A percentile compares a stretch with the other conserved stretches of the same genome.
Conservation (phyloP, 2,113 vertebrate species). For the Lampris incognitus region DNA sequence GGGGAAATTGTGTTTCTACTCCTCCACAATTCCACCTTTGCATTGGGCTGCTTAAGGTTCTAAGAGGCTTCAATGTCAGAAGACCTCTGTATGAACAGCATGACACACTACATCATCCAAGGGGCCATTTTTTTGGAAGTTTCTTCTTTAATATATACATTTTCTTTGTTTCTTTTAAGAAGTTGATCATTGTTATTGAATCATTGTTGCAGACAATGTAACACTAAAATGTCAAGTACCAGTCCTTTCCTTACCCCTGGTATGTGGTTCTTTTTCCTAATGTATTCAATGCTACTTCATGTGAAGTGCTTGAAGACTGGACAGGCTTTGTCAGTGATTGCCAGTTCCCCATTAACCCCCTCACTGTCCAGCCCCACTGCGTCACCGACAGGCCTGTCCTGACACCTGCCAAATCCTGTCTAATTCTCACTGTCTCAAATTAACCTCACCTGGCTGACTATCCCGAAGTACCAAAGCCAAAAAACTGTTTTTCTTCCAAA, state of each 20-base stretch:
- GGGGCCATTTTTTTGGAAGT: slow-evolving; percentile 83
- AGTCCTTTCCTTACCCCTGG: slow-evolving; percentile 18
- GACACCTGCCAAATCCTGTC: slow-evolving; percentile 25
- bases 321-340: slow-evolving; percentile 23
- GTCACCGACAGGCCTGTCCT: slow-evolving; percentile 31
- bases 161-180: slow-evolving; percentile 21
- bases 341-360: slow-evolving; percentile 8
- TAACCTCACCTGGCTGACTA: slow-evolving; percentile 24
- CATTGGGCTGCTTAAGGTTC: slow-evolving; percentile 64
- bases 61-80: slow-evolving; percentile 52
- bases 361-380: slow-evolving; percentile 27
- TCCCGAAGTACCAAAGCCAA: slow-evolving; percentile 20
- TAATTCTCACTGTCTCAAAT: slow-evolving; percentile 32
- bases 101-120: slow-evolving; percentile 93
- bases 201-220: slow-evolving; percentile 32
- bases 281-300: slow-evolving; percentile 6
- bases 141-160: slow-evolving; percentile 35
- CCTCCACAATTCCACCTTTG: slow-evolving; percentile 52
- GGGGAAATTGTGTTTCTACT: slow-evolving; percentile 44
- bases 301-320: slow-evolving; percentile 14
- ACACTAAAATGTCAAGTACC: slow-evolving; percentile 34
- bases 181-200: slow-evolving; percentile 34
- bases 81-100: slow-evolving; percentile 89
- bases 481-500: slow-evolving; percentile 71
- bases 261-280: slow-evolving; percentile 3